phyloP scores from a whole-genome alignment of 92 coral and sea anemone species.

The Epizoanthus stellaris region DNA sequence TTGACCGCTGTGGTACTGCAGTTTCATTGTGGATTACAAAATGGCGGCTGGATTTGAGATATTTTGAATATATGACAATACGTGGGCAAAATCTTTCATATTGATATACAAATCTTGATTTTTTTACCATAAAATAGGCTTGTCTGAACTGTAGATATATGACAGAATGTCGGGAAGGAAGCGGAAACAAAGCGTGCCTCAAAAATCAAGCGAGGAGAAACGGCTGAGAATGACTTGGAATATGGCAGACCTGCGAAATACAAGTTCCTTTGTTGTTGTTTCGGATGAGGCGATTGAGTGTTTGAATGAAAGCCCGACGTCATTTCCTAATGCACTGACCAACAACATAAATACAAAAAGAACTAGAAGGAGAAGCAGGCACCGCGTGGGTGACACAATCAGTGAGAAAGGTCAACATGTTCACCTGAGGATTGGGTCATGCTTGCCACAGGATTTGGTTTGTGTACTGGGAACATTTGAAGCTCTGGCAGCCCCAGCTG shows the following conservation, averaged over 20 bases:
- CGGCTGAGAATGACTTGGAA: conserved; percentile 76
- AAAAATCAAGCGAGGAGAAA: conserved; percentile 62
- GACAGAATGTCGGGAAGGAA: conserved; percentile 70
- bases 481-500: conserved; percentile 22
- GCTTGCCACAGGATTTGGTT: conserved; percentile 21
- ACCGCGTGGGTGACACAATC: background rate
- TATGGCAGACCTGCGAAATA: conserved; percentile 59
- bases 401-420: background rate
- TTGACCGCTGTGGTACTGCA: conserved; percentile 27
- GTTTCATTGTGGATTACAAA: conserved; percentile 12
- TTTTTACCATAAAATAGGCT: no score
- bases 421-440: background rate
- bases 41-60: conserved; percentile 12
- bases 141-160: background rate
- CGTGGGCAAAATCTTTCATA: background rate
- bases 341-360: background rate
- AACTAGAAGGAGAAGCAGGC: conserved; percentile 15
- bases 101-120: background rate
- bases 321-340: background rate
- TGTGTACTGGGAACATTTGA: conserved; percentile 32
- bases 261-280: conserved; percentile 19
- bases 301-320: conserved; percentile 2
- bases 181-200: conserved; percentile 68
- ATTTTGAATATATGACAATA: no score
- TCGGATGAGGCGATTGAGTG: conserved; percentile 3